A percentile compares a stretch with the other conserved stretches of the same genome.
Evolutionary conservation across 2,113 vertebrate species (phyloP).

Genomic region (Lepidiolamprologus cunningtoni): DNA sequence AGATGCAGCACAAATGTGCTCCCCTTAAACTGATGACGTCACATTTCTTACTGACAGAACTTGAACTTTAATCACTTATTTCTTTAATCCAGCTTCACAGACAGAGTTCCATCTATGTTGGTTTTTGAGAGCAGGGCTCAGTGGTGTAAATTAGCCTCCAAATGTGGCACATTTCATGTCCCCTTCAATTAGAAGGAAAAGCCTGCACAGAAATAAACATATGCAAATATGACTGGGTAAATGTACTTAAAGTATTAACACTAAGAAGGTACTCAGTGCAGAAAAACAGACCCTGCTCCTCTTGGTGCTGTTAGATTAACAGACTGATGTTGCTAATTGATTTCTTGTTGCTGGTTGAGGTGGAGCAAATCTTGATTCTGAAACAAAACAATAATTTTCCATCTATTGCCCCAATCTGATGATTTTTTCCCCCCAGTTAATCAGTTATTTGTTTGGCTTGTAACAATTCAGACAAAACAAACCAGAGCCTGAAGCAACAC

Average conservation of each 20-base stretch:
- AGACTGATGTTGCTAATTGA: background rate
- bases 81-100: background rate
- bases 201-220: background rate
- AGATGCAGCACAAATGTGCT: background rate
- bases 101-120: background rate
- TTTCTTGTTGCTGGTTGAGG: background rate
- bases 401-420: background rate
- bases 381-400: background rate
- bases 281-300: background rate
- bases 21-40: background rate
- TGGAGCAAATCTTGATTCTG: background rate
- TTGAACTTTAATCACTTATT: background rate
- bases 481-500: background rate
- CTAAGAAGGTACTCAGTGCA: background rate
- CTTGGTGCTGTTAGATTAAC: background rate
- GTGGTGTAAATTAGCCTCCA: background rate
- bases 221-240: background rate
- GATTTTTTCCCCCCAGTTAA: accelerated
- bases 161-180: background rate
- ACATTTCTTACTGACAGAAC: background rate
- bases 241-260: background rate
- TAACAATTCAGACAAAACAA: background rate
- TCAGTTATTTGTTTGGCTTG: background rate
- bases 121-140: background rate
- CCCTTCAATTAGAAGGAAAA: background rate